phyloP scores from a whole-genome alignment of 2,113 vertebrate genomes.

The Accipiter cooperii region DNA sequence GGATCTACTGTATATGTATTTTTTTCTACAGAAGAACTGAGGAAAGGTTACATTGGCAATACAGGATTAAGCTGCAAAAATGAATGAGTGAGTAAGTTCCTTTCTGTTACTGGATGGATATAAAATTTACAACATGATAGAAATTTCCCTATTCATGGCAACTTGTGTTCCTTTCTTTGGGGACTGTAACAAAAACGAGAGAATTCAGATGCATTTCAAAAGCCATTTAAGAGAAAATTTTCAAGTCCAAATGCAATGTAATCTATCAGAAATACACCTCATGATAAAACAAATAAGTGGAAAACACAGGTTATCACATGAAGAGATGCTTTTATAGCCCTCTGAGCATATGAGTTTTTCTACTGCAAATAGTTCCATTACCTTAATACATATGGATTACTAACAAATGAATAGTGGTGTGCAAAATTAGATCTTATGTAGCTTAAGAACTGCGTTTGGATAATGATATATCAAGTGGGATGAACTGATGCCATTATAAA shows the following conservation, averaged over 20 bases:
- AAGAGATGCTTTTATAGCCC: neutral
- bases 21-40: neutral
- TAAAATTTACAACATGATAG: neutral
- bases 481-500: neutral
- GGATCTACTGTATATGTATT: neutral
- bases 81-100: neutral
- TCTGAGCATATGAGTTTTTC: neutral
- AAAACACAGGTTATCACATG: neutral
- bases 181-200: neutral
- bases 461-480: neutral
- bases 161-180: neutral
- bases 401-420: neutral
- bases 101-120: neutral
- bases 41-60: neutral
- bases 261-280: neutral
- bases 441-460: neutral
- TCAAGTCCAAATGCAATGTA: neutral
- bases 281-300: neutral
- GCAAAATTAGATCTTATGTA: neutral
- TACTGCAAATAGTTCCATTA: neutral
- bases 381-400: neutral
- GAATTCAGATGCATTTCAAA: neutral
- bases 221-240: neutral
- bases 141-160: neutral
- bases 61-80: neutral